These are phyloP conservation scores for Schmidtea mediterranea DNA, from an alignment of 1,140 invertebrate species.

Conservation along the genomic window DNA sequence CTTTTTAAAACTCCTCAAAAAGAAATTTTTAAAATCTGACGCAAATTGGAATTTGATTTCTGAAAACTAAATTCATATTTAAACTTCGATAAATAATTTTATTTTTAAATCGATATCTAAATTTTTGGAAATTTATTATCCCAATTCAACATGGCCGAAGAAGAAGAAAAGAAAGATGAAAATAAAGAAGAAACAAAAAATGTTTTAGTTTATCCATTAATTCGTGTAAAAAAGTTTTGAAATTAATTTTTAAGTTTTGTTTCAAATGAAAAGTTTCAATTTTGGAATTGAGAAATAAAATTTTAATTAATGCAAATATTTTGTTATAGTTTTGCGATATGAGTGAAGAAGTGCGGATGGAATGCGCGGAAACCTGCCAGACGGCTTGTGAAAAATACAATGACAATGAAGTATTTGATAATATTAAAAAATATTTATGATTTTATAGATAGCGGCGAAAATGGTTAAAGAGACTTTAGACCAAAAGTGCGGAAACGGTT, in stretches of 20 bases:
- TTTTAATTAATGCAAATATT: too few relatives aligned
- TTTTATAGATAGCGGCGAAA: conserved; percentile 30
- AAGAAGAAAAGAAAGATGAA: background rate
- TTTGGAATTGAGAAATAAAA: too few relatives aligned
- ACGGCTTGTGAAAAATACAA: conserved; percentile 65
- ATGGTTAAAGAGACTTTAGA: conserved; percentile 76
- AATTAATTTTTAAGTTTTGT: background rate
- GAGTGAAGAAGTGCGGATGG: conserved; percentile 59
- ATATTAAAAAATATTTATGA: conserved; percentile 1
- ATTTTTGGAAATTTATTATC: too few relatives aligned
- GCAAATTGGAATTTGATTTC: too few relatives aligned
- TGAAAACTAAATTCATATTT: too few relatives aligned
- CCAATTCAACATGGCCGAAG: background rate
- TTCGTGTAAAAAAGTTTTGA: background rate
- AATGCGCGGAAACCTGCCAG: conserved; percentile 58
- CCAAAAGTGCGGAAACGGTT: conserved; percentile 66
- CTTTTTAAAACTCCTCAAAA: too few relatives aligned
- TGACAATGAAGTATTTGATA: conserved; percentile 41
- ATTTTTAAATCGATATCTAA: too few relatives aligned
- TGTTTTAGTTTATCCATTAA: background rate
- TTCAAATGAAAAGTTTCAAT: background rate
- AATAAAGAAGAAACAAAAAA: background rate
- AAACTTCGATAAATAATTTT: too few relatives aligned
- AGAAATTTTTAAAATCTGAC: too few relatives aligned
- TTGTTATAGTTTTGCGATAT: conserved; percentile 40